Evolutionary conservation across 2,888 invertebrate genomes (phyloP), one percentile per base, ranked within the genome.

Genomic region (Nomada ferruginata): DNA sequence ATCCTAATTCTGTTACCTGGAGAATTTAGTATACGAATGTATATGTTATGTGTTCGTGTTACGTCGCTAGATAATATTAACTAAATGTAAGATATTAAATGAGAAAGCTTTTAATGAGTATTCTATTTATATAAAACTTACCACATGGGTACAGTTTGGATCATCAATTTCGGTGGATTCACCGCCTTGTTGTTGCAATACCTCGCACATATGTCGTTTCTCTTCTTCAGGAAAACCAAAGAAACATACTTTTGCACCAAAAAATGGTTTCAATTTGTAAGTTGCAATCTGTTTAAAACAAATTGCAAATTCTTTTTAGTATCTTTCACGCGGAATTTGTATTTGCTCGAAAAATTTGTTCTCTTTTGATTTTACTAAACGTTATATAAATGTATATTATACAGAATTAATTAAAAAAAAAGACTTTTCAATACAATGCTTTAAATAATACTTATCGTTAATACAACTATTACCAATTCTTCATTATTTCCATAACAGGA

Each of bases 151-250:
- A 93, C 98, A 98, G 92, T 96, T 96, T 26, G 97, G 95, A 95
- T 98, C 98, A 89, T 97, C 97, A 86, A 96, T 94, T 75, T 94
- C 92, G 60, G 96, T 96, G 82, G 97, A 96, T 82, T 96, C 95
- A 83, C 96, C 96, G 86, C 96, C 96, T 94, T 98, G 98, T 92
- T 96, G 96, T 89, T 96, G 95, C 79, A 98, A 95, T 88, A 98
- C 96, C 92, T 98, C 98, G 82, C 96, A 96, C 98, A 99, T 98
- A 93, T 98, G 98, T 91, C 96, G 96, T 92, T 97, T 96, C 94
- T 99, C 99, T 90, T 98, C 98, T 80, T 96, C 96, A 2, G 97
- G 96, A 94, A 99, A 99, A 9, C 98, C 98, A 91, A 97, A 95
- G 94, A 99, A 98, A 94, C 97, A 97, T 65, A 99, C 96, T 90